phyloP scores from a whole-genome alignment of 92 coral and sea anemone genomes.

The Zoanthus sociatus region DNA sequence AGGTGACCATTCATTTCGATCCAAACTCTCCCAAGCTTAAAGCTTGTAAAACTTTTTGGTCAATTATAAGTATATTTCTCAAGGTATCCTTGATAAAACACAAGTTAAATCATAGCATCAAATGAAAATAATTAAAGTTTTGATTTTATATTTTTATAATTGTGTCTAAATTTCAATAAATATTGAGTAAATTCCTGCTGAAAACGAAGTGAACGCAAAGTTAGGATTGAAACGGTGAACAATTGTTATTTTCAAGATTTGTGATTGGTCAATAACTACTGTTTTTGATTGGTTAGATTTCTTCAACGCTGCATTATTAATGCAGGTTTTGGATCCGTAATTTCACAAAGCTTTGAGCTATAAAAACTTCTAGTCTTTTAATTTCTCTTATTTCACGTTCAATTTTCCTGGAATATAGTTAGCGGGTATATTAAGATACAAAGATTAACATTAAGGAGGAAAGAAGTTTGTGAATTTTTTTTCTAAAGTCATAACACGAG shows the following conservation, averaged over 20 bases:
- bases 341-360: neutral
- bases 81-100: neutral
- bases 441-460: neutral
- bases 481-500: neutral
- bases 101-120: no score
- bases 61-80: neutral
- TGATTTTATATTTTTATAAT: neutral
- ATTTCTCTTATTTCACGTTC: neutral
- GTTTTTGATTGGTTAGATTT: conserved; percentile 13
- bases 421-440: no score
- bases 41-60: neutral
- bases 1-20: neutral
- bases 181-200: neutral
- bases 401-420: neutral
- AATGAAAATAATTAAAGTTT: neutral
- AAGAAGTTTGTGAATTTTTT: no score
- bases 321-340: conserved; percentile 20
- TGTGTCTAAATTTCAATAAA: neutral
- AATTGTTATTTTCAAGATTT: neutral
- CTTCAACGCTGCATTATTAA: no score
- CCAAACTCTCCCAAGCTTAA: neutral
- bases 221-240: neutral
- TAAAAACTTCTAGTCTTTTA: neutral
- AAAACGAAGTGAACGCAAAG: neutral
- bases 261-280: conserved; percentile 15